A percentile compares a stretch with the other conserved stretches of the same genome.
Conservation (phyloP, 2,797 vertebrate genomes). For the Epinephelus awoara region DNA sequence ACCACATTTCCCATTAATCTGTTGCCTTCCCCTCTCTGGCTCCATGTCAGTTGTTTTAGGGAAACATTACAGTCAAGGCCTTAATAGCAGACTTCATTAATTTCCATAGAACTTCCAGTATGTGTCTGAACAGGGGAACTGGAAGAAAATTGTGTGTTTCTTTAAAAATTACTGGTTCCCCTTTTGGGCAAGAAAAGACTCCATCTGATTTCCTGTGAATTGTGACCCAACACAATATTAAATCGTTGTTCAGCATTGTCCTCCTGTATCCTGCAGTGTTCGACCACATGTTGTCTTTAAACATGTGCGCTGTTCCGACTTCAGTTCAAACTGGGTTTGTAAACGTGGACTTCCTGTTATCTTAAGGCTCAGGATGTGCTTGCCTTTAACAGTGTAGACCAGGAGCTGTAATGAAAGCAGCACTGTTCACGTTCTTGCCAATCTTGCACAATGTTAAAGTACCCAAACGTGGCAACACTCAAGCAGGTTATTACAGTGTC, state of each 20-base stretch:
- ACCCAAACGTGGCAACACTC: no score
- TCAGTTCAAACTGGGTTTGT: background rate
- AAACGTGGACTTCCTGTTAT: background rate
- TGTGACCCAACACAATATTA: background rate
- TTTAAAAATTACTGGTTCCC: conserved; percentile 5
- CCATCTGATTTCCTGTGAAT: conserved; percentile 2
- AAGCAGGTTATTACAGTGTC: background rate
- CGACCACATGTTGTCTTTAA: background rate
- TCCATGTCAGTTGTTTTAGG: conserved; percentile 9
- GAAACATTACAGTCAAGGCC: background rate
- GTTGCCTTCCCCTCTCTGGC: background rate
- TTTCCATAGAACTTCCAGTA: conserved; percentile 4
- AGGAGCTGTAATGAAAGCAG: background rate
- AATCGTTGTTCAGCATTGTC: background rate
- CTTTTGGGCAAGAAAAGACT: conserved; percentile 6
- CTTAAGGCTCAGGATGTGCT: background rate
- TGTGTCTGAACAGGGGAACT: conserved; percentile 24
- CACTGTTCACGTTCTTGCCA: background rate
- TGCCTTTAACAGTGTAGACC: background rate
- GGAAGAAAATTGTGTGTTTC: background rate
- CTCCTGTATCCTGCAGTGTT: background rate
- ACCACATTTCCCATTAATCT: conserved; percentile 35
- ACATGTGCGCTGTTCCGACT: background rate
- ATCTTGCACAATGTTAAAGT: no score
- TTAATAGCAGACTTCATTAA: background rate